Evolutionary conservation across 2,113 vertebrate genomes (phyloP).

Genomic region (Anoura caudifer): DNA sequence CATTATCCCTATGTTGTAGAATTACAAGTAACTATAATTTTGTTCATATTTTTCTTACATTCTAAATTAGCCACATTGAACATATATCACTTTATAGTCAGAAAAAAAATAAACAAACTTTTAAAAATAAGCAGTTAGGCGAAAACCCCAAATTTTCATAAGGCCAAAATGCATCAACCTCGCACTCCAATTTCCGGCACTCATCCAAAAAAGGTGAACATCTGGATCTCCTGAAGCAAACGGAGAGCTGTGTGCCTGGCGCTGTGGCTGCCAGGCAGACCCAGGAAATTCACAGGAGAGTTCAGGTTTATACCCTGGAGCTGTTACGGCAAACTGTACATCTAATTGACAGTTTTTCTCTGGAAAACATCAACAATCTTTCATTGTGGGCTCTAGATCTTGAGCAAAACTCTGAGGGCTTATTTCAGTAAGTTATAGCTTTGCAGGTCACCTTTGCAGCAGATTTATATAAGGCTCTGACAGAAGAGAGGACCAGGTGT

Average conservation of each 20-base stretch:
- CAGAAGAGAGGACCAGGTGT: background rate
- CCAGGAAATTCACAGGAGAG: conserved; percentile 57
- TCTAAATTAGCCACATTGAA: background rate
- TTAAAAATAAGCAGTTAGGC: conserved; percentile 29
- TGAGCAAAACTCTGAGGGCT: conserved; percentile 57
- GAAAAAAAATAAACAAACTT: background rate
- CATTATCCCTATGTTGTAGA: conserved; percentile 18
- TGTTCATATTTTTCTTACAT: conserved; percentile 16
- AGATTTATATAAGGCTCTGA: conserved; percentile 57
- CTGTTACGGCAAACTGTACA: conserved; percentile 69
- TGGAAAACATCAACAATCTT: conserved; percentile 75
- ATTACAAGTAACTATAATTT: conserved; percentile 36
- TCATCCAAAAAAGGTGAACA: conserved; percentile 18
- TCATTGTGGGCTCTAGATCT: conserved; percentile 45
- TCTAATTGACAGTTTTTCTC: conserved; percentile 74
- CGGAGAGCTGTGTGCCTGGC: background rate
- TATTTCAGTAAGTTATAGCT: conserved; percentile 69
- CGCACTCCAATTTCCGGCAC: background rate
- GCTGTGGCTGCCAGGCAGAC: conserved; percentile 2
- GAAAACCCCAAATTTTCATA: background rate
- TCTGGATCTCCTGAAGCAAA: conserved; percentile 41
- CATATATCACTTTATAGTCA: background rate
- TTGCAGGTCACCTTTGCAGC: conserved; percentile 59
- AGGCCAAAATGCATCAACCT: conserved; percentile 7
- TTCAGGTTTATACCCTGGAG: conserved; percentile 59